phyloP scores from a whole-genome alignment of 2,888 invertebrate species.

The Noctua comes region DNA sequence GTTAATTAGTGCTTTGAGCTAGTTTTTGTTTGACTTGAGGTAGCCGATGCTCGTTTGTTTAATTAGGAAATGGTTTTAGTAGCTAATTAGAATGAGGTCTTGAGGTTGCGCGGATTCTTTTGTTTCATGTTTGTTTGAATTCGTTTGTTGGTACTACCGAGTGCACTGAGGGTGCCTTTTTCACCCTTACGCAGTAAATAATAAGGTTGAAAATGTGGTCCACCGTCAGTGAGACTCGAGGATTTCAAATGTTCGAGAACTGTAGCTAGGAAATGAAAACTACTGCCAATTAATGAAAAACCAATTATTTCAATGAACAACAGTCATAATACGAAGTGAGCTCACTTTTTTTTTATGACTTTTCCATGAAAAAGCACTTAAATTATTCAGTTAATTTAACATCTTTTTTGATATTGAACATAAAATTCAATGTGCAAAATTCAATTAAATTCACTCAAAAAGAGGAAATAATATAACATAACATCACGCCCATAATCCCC shows the following conservation, averaged over 20 bases:
- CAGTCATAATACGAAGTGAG: not conserved
- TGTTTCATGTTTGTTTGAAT: slow-evolving; percentile 10
- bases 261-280: not conserved
- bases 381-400: not conserved
- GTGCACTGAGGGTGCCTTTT: not conserved
- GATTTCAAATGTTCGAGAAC: not conserved
- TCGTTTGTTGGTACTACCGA: not conserved
- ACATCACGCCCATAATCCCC: no score
- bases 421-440: not conserved
- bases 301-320: not conserved
- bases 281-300: not conserved
- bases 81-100: slow-evolving; percentile 37
- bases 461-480: not conserved
- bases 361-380: not conserved
- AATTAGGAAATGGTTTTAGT: slow-evolving; percentile 22
- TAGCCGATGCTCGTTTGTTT: slow-evolving; percentile 36
- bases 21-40: slow-evolving; percentile 47
- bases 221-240: not conserved
- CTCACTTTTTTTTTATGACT: not conserved
- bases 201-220: no score
- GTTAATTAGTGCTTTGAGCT: slow-evolving; percentile 51
- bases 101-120: slow-evolving; percentile 16
- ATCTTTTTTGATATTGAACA: not conserved
- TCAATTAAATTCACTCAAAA: not conserved
- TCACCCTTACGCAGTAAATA: no score